phyloP scores from a whole-genome alignment of 2,797 vertebrate genomes.

The Prionace glauca region DNA sequence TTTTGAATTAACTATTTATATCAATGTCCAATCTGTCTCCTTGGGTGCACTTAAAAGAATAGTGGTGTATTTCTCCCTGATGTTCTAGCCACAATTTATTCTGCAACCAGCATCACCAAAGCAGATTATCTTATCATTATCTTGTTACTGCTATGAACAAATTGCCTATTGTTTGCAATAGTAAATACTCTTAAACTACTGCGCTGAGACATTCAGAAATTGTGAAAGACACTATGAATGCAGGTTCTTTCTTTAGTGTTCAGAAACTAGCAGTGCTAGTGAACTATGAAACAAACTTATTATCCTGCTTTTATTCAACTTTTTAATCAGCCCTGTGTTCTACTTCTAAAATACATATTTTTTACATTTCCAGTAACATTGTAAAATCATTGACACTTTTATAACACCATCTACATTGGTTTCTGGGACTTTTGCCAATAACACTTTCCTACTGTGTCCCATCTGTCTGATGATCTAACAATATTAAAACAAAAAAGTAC shows the following conservation, averaged over 20 bases:
- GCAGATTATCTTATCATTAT: background rate
- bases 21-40: background rate
- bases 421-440: background rate
- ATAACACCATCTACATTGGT: background rate
- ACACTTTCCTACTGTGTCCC: background rate
- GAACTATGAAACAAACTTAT: background rate
- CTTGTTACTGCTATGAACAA: background rate
- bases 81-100: background rate
- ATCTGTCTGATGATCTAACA: background rate
- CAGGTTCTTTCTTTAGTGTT: background rate
- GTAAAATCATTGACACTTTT: background rate
- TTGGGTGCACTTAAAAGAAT: background rate
- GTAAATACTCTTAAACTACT: background rate
- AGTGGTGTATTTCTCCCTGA: background rate
- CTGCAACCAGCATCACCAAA: background rate
- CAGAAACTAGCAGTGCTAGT: background rate
- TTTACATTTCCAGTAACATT: background rate
- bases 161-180: background rate
- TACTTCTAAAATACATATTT: background rate
- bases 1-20: background rate
- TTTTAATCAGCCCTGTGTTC: background rate
- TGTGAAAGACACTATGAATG: background rate
- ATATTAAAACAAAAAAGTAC: background rate
- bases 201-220: background rate
- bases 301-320: background rate